Evolutionary conservation across 2,888 invertebrate genomes (phyloP).

Genomic region (Nasonovia ribisnigri): DNA sequence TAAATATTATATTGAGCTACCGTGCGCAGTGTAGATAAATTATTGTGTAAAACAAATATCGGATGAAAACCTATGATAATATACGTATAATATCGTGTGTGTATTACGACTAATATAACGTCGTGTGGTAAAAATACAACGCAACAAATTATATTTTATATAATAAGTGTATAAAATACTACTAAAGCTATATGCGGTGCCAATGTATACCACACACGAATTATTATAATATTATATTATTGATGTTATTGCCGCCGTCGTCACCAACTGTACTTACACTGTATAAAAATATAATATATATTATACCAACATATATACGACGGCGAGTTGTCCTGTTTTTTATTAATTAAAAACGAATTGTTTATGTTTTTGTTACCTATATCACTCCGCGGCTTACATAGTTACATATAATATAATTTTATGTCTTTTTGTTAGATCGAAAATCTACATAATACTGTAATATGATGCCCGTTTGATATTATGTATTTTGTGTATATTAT

Average conservation of each 20-base stretch:
- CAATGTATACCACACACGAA: slow-evolving; percentile 35
- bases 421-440: neutral
- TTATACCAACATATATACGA: neutral
- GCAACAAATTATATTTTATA: slow-evolving; percentile 8
- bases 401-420: neutral
- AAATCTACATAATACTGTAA: slow-evolving; percentile 10
- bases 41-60: slow-evolving; percentile 22
- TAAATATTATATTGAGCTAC: neutral
- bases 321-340: neutral
- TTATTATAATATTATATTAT: slow-evolving; percentile 24
- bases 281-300: slow-evolving; percentile 25
- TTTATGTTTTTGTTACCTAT: slow-evolving; percentile 16
- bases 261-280: slow-evolving; percentile 27
- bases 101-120: neutral
- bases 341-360: slow-evolving; percentile 55
- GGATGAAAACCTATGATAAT: neutral
- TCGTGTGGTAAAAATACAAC: slow-evolving; percentile 14
- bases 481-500: neutral
- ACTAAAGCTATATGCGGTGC: neutral
- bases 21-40: neutral
- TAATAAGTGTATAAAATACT: slow-evolving; percentile 35
- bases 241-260: neutral
- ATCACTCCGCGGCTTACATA: neutral
- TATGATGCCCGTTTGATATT: neutral
- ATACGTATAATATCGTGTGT: neutral